These are phyloP conservation scores for Monochamus alternatus DNA, from an alignment of 2,888 invertebrate species.

Conservation along the genomic window DNA sequence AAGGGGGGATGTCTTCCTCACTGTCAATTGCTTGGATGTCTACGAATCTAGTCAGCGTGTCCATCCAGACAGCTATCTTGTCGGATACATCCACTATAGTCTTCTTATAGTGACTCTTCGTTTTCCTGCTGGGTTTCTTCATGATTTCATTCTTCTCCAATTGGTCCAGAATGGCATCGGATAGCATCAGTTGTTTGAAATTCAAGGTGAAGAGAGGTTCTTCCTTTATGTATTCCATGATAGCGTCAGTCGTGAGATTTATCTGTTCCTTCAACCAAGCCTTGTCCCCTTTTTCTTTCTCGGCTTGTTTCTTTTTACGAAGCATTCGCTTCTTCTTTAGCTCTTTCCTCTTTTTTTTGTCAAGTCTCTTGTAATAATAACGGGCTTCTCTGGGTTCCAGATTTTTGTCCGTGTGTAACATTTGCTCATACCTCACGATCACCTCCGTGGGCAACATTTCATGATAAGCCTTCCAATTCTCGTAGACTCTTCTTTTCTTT, in stretches of 20 bases:
- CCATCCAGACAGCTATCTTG: slow-evolving; percentile 65
- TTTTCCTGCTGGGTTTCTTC: slow-evolving; percentile 56
- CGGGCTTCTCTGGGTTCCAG: slow-evolving; percentile 63
- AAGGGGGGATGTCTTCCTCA: slow-evolving; percentile 58
- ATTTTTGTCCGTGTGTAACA: slow-evolving; percentile 62
- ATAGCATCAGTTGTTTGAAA: slow-evolving; percentile 63
- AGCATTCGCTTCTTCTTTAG: slow-evolving; percentile 45
- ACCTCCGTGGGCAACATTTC: slow-evolving; percentile 57
- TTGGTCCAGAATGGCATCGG: slow-evolving; percentile 59
- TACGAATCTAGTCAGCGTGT: slow-evolving; percentile 61
- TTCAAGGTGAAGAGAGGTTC: slow-evolving; percentile 61
- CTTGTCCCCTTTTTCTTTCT: slow-evolving; percentile 49
- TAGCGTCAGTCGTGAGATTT: slow-evolving; percentile 49
- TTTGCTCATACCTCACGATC: slow-evolving; percentile 60
- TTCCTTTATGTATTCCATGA: slow-evolving; percentile 60
- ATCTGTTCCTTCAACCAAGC: slow-evolving; percentile 53
- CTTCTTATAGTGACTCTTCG: slow-evolving; percentile 55
- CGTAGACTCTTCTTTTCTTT: slow-evolving; percentile 59
- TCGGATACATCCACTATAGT: slow-evolving; percentile 58
- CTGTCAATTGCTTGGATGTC: slow-evolving; percentile 63
- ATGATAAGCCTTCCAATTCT: slow-evolving; percentile 62
- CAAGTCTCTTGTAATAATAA: slow-evolving; percentile 63
- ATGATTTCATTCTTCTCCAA: slow-evolving; percentile 48
- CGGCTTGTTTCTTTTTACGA: slow-evolving; percentile 45
- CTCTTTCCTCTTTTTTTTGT: slow-evolving; percentile 55